Conservation (phyloP, 2,888 invertebrate species). For the Dioctria linearis region DNA sequence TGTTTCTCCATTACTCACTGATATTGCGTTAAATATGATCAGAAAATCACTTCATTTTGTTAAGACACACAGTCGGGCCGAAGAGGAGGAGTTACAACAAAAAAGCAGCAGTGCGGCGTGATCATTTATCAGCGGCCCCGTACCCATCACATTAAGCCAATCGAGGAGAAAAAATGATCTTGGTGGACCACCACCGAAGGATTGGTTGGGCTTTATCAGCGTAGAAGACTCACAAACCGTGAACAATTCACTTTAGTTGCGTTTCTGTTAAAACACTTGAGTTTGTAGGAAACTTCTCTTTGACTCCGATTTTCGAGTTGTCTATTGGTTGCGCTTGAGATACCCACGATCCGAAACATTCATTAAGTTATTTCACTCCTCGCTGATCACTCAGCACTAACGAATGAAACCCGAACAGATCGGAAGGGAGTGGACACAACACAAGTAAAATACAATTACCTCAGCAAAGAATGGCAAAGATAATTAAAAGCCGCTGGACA, state of each 20-base stretch:
- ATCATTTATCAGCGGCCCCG: conserved; percentile 56
- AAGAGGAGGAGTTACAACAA: conserved; percentile 52
- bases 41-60: conserved; percentile 55
- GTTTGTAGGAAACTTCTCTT: conserved; percentile 50
- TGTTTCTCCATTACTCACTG: conserved; percentile 50
- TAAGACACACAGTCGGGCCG: conserved; percentile 7
- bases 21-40: conserved; percentile 55
- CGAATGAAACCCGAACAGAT: conserved; percentile 1
- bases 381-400: conserved; percentile 5
- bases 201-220: conserved; percentile 1
- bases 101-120: conserved; percentile 36
- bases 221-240: conserved; percentile 39
- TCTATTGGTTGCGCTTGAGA: conserved; percentile 4
- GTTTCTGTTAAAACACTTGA: conserved; percentile 52
- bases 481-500: too few relatives aligned
- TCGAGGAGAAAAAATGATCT: conserved; percentile 53
- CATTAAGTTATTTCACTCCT: conserved; percentile 4
- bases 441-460: too few relatives aligned
- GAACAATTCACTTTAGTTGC: conserved; percentile 56
- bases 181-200: conserved; percentile 43
- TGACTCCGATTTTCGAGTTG: not conserved
- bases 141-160: conserved; percentile 55
- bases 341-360: not conserved
- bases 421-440: too few relatives aligned
- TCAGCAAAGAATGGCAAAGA: too few relatives aligned